Evolutionary conservation across 1,140 invertebrate species (phyloP).

Genomic region (Bombus turneri): DNA sequence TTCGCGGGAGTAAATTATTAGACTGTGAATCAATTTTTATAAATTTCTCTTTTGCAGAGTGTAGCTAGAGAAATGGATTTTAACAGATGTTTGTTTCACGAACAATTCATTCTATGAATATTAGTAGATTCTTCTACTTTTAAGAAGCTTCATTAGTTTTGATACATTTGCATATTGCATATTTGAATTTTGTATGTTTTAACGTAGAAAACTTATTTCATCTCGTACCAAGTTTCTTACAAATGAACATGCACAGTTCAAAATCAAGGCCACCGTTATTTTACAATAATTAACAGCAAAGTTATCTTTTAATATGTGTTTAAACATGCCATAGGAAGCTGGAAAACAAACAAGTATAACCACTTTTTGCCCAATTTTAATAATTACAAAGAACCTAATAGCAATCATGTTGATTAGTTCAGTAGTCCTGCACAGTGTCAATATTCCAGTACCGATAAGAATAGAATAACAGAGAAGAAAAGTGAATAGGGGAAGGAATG

Average conservation of each 20-base stretch:
- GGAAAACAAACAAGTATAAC: no score
- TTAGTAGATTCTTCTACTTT: no score
- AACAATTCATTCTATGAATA: no score
- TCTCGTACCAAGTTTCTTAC: background rate
- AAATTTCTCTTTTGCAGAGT: no score
- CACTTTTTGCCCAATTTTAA: accelerated
- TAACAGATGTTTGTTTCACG: no score
- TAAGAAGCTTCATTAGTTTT: no score
- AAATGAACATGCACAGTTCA: background rate
- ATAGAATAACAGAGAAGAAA: background rate
- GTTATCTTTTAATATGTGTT: no score
- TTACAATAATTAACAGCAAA: background rate
- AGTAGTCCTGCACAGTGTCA: accelerated
- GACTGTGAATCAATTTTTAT: no score
- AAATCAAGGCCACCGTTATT: accelerated
- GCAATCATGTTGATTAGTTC: background rate
- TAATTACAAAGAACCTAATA: background rate
- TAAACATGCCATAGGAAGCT: background rate
- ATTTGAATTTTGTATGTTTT: accelerated
- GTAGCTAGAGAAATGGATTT: no score
- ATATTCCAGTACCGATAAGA: background rate
- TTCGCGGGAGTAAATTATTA: no score
- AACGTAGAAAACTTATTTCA: background rate
- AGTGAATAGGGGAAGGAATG: background rate
- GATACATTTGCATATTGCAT: no score